Evolutionary conservation across 2,797 vertebrate genomes (phyloP).

Genomic region (Sebastolobus alascanus): DNA sequence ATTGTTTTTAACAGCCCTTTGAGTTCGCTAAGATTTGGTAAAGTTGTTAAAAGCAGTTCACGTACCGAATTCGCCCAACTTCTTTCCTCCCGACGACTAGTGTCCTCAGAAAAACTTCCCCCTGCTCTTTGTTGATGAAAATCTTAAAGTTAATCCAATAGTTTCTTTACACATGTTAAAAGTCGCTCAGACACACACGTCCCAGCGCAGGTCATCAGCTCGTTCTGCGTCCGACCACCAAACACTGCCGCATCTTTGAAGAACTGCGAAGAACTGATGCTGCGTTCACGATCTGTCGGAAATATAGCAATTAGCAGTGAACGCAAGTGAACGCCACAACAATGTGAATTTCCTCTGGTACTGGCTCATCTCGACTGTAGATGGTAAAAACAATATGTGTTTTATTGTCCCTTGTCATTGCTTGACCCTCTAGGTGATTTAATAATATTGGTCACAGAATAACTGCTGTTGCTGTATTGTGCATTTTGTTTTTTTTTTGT

Average conservation of each 20-base stretch:
- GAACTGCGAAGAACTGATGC: slow-evolving; percentile 4
- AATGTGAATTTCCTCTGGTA: not conserved
- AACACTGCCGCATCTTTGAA: slow-evolving; percentile 48
- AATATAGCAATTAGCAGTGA: accelerated
- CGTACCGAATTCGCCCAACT: slow-evolving; percentile 64
- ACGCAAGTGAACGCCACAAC: too few relatives aligned
- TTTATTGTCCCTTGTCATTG: accelerated
- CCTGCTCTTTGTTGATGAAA: not conserved
- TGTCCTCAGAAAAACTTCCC: slow-evolving; percentile 3
- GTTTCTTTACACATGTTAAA: slow-evolving; percentile 63
- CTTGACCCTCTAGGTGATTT: not conserved
- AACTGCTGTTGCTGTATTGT: not conserved
- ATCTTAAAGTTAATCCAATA: slow-evolving; percentile 26
- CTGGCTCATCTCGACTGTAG: accelerated
- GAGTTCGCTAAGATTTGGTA: slow-evolving; percentile 16
- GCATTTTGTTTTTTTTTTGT: not conserved
- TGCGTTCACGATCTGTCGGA: slow-evolving; percentile 43
- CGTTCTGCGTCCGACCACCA: not conserved
- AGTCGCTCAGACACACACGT: slow-evolving; percentile 30
- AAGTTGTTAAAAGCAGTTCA: slow-evolving; percentile 37
- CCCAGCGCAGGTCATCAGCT: slow-evolving; percentile 38
- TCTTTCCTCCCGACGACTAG: slow-evolving; percentile 20
- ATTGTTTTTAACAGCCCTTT: not conserved
- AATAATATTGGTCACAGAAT: not conserved
- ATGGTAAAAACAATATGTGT: not conserved